Conservation (phyloP, 2,113 vertebrate genomes). For the Rhizomys pruinosus region DNA sequence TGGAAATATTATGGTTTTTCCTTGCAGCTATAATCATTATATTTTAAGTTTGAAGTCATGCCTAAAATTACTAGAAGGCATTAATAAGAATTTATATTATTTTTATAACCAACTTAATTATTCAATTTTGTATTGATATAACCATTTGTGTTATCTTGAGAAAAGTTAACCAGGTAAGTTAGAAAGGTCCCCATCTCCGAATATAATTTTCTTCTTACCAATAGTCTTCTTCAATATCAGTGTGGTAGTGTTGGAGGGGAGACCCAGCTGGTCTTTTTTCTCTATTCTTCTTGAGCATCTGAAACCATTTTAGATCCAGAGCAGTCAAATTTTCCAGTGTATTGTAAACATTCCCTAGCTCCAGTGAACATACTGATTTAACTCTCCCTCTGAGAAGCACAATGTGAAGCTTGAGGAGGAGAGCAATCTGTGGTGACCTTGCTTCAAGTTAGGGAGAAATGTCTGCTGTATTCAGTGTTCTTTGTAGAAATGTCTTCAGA, state of each 20-base stretch:
- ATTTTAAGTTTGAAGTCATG: slow-evolving; percentile 54
- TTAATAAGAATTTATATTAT: slow-evolving; percentile 42
- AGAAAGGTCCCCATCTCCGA: slow-evolving; percentile 67
- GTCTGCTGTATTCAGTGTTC: slow-evolving; percentile 80
- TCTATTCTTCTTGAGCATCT: slow-evolving; percentile 84
- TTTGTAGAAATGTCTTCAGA: slow-evolving; percentile 2
- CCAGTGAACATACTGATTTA: slow-evolving; percentile 77
- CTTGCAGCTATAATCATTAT: slow-evolving; percentile 70
- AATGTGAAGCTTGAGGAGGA: slow-evolving; percentile 74
- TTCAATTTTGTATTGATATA: not conserved
- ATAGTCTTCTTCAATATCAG: slow-evolving; percentile 26
- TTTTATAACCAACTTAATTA: slow-evolving; percentile 13
- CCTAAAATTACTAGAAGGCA: slow-evolving; percentile 47
- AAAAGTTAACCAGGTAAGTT: slow-evolving; percentile 63
- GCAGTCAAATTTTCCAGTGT: slow-evolving; percentile 83
- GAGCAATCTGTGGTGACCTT: slow-evolving; percentile 76
- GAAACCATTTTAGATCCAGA: slow-evolving; percentile 85
- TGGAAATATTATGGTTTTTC: slow-evolving; percentile 60
- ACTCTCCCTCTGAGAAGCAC: slow-evolving; percentile 78
- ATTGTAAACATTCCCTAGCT: slow-evolving; percentile 86
- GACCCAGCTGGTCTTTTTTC: slow-evolving; percentile 84
- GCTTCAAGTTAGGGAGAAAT: slow-evolving; percentile 79
- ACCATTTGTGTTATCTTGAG: slow-evolving; percentile 41
- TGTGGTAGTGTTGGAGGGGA: slow-evolving; percentile 49
- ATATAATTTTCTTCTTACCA: slow-evolving; percentile 61